Evolutionary conservation across 2,888 invertebrate genomes (phyloP), one percentile per base, ranked within the genome.

Genomic region (Plutella xylostella): DNA sequence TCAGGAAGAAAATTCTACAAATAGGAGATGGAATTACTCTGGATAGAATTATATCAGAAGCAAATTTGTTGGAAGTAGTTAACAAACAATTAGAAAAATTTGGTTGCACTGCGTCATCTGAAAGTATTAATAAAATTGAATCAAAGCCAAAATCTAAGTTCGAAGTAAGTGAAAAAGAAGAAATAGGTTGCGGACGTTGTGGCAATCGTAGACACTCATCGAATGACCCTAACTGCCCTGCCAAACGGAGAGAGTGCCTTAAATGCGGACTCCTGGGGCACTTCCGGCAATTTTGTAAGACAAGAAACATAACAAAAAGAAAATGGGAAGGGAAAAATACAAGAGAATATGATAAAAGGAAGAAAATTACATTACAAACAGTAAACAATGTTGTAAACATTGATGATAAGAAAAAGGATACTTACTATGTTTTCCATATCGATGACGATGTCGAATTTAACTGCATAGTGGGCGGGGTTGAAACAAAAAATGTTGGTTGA

Each of bases 401-500:
- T n/a, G n/a, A n/a, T n/a, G n/a, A n/a, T n/a, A n/a, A n/a, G n/a
- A n/a, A n/a, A n/a, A n/a, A n/a, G n/a, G n/a, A n/a, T n/a, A n/a
- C n/a, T n/a, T n/a, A n/a, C n/a, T n/a, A 51, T 17, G 30, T 51
- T 30, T 51, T 51, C 31, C 46, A 48, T 21, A n/a, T 52, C 0
- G 35, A 50, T 18, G 46, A 50, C 30, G 53, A 56, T 31, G 45
- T 40, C 7, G 43, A 25, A 47, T 34, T 52, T 17, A 17, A 55
- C 54, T 47, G 51, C 54, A 22, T 47, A 47, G 39, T 54, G 4
- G 56, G 53, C 17, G 49, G 49, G 21, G 52, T 56, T 19, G 52
- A 55, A 34, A 33, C 55, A 12, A 30, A 52, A 52, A 4, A 50
- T 56, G 53, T 22, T 56, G 3, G 48, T 55, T 9, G 54, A 54